A percentile compares a stretch with the other conserved stretches of the same genome.
phyloP scores from a whole-genome alignment of 1,140 invertebrate species.

The Grapholita molesta region DNA sequence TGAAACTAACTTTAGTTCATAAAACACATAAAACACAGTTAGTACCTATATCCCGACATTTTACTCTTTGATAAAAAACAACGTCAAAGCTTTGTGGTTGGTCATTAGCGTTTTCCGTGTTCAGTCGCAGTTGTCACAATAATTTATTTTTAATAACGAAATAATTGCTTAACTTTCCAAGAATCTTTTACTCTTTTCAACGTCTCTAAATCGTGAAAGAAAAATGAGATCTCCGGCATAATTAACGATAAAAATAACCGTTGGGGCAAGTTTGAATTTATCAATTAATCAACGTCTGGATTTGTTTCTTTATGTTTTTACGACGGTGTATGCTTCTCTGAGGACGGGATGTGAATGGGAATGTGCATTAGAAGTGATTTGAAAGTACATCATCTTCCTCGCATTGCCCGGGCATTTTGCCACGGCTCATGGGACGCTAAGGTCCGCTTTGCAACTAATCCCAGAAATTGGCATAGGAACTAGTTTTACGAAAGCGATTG shows the following conservation, averaged over 20 bases:
- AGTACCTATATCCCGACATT: too few species aligned
- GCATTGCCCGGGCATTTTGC: too few species aligned
- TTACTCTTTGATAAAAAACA: background rate
- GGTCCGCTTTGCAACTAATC: too few species aligned
- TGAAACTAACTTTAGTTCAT: background rate
- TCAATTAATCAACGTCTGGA: background rate
- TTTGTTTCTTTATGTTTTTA: too few species aligned
- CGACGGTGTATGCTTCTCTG: too few species aligned
- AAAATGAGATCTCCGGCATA: background rate
- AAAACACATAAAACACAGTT: background rate
- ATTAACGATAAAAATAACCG: background rate
- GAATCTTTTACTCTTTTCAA: background rate
- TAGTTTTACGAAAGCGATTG: too few species aligned
- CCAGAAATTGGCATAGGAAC: too few species aligned
- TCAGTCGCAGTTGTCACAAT: background rate
- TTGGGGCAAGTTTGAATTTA: background rate
- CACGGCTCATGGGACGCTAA: too few species aligned
- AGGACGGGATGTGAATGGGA: too few species aligned
- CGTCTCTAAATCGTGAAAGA: background rate
- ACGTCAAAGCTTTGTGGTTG: background rate
- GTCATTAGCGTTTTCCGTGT: background rate
- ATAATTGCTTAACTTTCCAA: background rate
- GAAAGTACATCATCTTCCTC: too few species aligned
- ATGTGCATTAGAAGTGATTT: too few species aligned
- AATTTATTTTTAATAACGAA: slow-evolving; percentile 3